These are phyloP conservation scores for Champsocephalus gunnari DNA, from an alignment of 2,797 vertebrate species.

Conservation along the genomic window DNA sequence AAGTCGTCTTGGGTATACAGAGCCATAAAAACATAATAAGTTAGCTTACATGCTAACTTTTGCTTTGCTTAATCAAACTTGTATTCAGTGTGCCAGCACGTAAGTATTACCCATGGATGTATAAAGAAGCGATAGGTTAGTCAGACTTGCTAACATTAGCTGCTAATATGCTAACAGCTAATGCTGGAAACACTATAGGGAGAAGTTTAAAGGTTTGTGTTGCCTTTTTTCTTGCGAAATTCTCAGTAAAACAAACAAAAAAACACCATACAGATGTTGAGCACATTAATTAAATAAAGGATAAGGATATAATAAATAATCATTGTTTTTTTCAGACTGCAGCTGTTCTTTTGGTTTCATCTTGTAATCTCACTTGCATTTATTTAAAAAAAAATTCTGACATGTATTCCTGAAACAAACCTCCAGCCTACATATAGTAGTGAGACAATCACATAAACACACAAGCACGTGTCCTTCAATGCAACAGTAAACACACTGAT, in stretches of 20 bases:
- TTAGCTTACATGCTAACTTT: background rate
- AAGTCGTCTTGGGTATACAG: background rate
- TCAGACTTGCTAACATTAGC: no score
- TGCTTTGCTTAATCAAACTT: background rate
- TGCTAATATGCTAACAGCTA: background rate
- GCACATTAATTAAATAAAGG: background rate
- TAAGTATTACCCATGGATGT: no score
- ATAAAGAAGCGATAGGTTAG: background rate
- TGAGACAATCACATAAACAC: conserved; percentile 27
- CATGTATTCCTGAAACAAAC: conserved; percentile 16
- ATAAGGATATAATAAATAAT: background rate
- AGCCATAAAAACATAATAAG: background rate
- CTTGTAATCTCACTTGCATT: background rate
- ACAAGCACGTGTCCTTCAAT: conserved; percentile 11
- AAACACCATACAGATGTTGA: background rate
- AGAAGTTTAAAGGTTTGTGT: background rate
- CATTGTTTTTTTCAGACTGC: no score
- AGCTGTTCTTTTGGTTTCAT: background rate
- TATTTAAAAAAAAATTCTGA: background rate
- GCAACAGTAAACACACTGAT: conserved; percentile 18
- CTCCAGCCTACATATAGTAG: conserved; percentile 1
- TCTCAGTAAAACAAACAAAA: background rate
- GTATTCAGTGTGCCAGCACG: no score
- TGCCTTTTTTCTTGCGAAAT: background rate
- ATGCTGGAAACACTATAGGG: background rate